Conservation (phyloP, 2,113 vertebrate species). For the Leuciscus idus region DNA sequence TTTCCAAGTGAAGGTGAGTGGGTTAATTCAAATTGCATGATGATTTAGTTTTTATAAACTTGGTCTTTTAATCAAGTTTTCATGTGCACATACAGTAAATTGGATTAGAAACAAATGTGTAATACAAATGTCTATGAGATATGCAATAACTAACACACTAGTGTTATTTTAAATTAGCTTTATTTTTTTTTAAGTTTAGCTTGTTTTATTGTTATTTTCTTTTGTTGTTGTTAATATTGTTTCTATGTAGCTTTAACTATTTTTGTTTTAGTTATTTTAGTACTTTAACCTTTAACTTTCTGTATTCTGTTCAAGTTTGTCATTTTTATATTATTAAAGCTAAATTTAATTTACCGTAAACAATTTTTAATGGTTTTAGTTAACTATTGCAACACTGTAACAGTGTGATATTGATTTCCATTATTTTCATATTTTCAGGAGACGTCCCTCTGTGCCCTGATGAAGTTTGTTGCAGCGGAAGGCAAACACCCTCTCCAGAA, state of each 20-base stretch:
- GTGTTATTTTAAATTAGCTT: neutral
- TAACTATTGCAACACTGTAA: neutral
- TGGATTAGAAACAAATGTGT: neutral
- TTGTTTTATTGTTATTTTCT: neutral
- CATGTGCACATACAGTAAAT: neutral
- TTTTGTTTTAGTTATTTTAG: neutral
- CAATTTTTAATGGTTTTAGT: neutral
- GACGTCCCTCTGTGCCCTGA: slow-evolving; percentile 79
- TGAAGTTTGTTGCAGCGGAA: slow-evolving; percentile 88
- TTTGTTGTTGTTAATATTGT: neutral
- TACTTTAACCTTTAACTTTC: neutral
- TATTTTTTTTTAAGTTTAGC: neutral
- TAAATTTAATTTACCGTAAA: too few relatives aligned
- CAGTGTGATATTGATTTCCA: neutral
- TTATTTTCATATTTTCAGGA: slow-evolving; percentile 73
- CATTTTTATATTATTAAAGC: neutral
- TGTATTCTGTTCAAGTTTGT: too few relatives aligned
- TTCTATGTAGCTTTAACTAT: neutral
- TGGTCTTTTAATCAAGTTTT: neutral
- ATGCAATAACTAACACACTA: neutral
- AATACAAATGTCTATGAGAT: neutral
- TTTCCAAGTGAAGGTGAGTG: slow-evolving; percentile 79
- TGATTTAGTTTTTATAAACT: neutral
- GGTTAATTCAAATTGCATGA: neutral
- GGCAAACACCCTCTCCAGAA: slow-evolving; percentile 81